Base-by-base conservation (phyloP, 2,797 vertebrate genomes). In the Hylomyscus alleni region DNA sequence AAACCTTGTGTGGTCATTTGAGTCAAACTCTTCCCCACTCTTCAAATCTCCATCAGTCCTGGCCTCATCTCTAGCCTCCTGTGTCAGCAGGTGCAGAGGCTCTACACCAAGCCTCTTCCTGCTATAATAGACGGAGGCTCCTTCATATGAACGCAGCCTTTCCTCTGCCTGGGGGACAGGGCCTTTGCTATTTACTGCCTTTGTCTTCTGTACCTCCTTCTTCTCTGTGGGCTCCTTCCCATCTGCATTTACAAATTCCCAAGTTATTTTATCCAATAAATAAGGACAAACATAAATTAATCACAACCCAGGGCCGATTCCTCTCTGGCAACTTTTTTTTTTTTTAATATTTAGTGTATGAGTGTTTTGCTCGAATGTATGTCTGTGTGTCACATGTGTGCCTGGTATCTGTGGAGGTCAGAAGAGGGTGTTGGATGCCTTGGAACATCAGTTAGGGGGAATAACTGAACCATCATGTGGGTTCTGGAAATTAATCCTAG, bases 41-140 rank as follows among this genome's bases (percentile, higher is more conserved):
- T 94, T 87, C 54, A 92, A 56, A 65, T 88, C 58, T 96, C 29
- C 19, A 40, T 9, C 37, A 72, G 37, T 80, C 89, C 72, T 82
- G 86, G 62, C 6, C 44, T 58, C 17, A 29, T 37, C 69, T 6
- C 78, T n/a, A 65, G 50, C 14, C 72, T 82, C 52, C 20, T 56
- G 44, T 34, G 40, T 50, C 60, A 87, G n/a, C 40, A 52, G 56
- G 72, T 88, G 47, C 52, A 60, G 88, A 67, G 80, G 69, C 20
- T 89, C 52, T 58, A 7, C 13, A 52, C 22, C 76, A 54, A 72
- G 62, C 40, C 6, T 40, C 47, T 12, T 65, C 47, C 72, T 54
- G 19, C 77, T 83, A 29, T 1, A 86, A 44, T 0, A 54, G 56
- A 72, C 37, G n/a, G 40, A 75, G 52, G 14, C 13, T 11, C 24